Evolutionary conservation across 1,140 invertebrate genomes (phyloP), one percentile per base, ranked within the genome.

Genomic region (Hypothenemus hampei): DNA sequence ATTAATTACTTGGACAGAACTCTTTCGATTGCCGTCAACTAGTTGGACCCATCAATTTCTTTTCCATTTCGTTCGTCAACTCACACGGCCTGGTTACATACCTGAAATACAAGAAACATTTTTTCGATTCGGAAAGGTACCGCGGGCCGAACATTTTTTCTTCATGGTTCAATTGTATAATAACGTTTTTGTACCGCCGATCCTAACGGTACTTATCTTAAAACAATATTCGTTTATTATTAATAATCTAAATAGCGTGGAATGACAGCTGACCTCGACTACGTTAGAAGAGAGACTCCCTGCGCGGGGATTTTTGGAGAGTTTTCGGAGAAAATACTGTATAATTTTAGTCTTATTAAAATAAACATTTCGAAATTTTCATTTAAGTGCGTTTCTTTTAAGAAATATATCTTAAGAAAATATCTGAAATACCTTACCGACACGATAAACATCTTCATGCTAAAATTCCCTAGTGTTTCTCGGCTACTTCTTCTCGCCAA

Each of bases 151-250:
- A 53, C 53, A 56, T 56, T 56, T 56, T 56, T 56, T 56, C 37
- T 56, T 39, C 26, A 46, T 45, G 44, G 44, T 56, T 48, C 37
- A 48, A 48, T 56, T 56, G 53, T 56, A 56, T 56, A 48, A 40
- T 56, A 48, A 35, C 44, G 37, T 47, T 48, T 56, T 48, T 56
- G 35, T 48, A 56, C 44, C 37, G 24, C 35, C 44, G 53, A 41
- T 48, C 7, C 7, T 56, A 56, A 56, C 53, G 53, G 53, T 56
- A 48, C 18, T 31, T 29, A 22, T 19, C 41, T 56, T 56, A 56
- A 56, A 56, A 56, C 53, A 56, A 56, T 56, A 56, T 56, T 56
- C 53, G 44, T 56, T 56, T 56, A 56, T 48, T 56, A 56, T 56
- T 56, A 56, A 56, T 56, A 56, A 56, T 56, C 53, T 56, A 56